These are phyloP conservation scores for Crax fasciolata DNA, from an alignment of 2,797 vertebrate species.

Conservation along the genomic window DNA sequence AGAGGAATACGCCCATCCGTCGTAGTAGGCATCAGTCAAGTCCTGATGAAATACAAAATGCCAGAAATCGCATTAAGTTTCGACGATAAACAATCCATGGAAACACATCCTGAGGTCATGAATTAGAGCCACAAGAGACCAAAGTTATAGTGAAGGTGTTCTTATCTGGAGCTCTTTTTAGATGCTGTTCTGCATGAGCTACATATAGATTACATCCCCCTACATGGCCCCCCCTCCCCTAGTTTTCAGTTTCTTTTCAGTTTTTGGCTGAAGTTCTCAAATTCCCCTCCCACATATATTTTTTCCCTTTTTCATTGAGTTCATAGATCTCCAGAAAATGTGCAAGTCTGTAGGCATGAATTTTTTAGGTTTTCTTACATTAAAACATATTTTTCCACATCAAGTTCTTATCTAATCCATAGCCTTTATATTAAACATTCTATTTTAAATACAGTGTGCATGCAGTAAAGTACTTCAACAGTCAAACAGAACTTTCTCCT, in stretches of 20 bases:
- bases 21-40: background rate
- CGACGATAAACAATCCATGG: background rate
- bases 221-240: no score
- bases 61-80: background rate
- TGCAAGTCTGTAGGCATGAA: background rate
- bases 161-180: background rate
- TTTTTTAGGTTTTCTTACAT: background rate
- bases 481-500: background rate
- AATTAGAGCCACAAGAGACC: background rate
- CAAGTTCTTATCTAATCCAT: background rate
- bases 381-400: fast-evolving
- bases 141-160: background rate
- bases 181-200: background rate
- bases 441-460: background rate
- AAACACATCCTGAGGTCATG: background rate
- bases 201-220: background rate
- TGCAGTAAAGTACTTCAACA: background rate
- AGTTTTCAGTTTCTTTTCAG: background rate
- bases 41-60: background rate
- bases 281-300: fast-evolving
- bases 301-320: background rate
- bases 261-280: background rate
- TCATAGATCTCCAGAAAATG: background rate
- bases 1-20: background rate
- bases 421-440: background rate